phyloP scores from a whole-genome alignment of 2,888 invertebrate species.

The Geotrupes spiniger region DNA sequence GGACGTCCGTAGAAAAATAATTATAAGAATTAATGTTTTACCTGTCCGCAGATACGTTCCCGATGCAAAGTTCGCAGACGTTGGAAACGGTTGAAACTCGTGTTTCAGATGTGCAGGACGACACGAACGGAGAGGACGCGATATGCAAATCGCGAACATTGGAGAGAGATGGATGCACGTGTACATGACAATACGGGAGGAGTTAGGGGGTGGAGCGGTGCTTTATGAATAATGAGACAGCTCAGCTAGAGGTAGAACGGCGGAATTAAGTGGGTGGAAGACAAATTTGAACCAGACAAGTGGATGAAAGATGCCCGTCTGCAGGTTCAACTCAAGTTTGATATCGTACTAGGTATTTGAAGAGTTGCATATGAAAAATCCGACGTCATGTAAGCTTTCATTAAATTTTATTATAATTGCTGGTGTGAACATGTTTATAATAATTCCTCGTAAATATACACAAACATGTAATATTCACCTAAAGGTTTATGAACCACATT shows the following conservation, averaged over 20 bases:
- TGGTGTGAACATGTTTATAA: too few relatives aligned
- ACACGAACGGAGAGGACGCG: constrained; percentile 11
- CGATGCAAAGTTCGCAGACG: constrained; percentile 11
- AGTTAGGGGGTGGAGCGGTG: constrained; percentile 32
- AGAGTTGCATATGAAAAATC: too few relatives aligned
- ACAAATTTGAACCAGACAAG: constrained; percentile 43
- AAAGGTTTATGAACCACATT: too few relatives aligned
- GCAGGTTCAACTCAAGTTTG: constrained; percentile 35
- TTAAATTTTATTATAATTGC: too few relatives aligned
- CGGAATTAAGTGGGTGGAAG: constrained; percentile 44
- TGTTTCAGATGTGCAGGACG: constrained; percentile 12
- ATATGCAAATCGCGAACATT: constrained; percentile 16
- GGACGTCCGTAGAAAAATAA: constrained; percentile 11
- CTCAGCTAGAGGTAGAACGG: constrained; percentile 34
- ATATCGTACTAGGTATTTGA: constrained; percentile 7
- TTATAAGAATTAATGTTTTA: constrained; percentile 19
- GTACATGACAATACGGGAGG: constrained; percentile 21
- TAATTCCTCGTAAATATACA: too few relatives aligned
- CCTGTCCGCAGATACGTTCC: constrained; percentile 12
- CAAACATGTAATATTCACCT: too few relatives aligned
- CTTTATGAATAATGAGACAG: constrained; percentile 42
- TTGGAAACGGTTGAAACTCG: constrained; percentile 8
- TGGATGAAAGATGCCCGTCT: constrained; percentile 44
- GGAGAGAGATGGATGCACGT: constrained; percentile 15
- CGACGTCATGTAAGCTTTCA: too few relatives aligned